Percentiles rank a stretch among this genome's conserved stretches.
Evolutionary conservation across 2,888 invertebrate species (phyloP).

Genomic region (Drosophila anomelani): DNA sequence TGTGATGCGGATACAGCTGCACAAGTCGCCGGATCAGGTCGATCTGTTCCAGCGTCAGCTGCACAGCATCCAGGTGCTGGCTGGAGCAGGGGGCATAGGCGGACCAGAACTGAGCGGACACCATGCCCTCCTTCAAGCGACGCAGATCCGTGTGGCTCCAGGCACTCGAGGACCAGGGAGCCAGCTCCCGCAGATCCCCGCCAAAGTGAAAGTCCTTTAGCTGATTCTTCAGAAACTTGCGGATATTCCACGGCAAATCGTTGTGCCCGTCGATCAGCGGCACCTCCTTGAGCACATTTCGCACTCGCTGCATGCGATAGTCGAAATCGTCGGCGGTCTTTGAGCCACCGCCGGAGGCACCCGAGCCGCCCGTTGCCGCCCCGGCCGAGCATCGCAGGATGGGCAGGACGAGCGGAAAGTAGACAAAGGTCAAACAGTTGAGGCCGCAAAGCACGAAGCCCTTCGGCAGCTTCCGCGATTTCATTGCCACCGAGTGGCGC

Average conservation of each 20-base stretch:
- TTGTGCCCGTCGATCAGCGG: constrained; percentile 88
- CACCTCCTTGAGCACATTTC: constrained; percentile 87
- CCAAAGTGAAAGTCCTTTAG: constrained; percentile 87
- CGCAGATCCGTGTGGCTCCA: constrained; percentile 93
- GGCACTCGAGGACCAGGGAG: constrained; percentile 90
- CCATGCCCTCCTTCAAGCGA: constrained; percentile 89
- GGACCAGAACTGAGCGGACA: constrained; percentile 95
- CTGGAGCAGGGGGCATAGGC: constrained; percentile 93
- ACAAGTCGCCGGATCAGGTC: constrained; percentile 93
- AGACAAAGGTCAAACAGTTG: constrained; percentile 84
- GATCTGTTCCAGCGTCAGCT: constrained; percentile 93
- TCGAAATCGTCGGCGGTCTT: constrained; percentile 84
- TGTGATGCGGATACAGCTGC: constrained; percentile 91
- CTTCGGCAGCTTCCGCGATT: constrained; percentile 84
- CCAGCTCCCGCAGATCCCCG: constrained; percentile 88
- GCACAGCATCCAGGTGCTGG: constrained; percentile 93
- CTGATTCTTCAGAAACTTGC: constrained; percentile 89
- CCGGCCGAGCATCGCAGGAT: constrained; percentile 82
- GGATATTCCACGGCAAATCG: constrained; percentile 89
- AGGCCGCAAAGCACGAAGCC: constrained; percentile 85
- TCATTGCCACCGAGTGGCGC: constrained; percentile 84
- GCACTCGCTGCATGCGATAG: constrained; percentile 86
- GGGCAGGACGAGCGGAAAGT: constrained; percentile 83
- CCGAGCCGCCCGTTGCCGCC: constrained; percentile 20
- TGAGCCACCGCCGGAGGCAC: constrained; percentile 22